These are phyloP conservation scores for Clanis bilineata DNA, from an alignment of 2,888 invertebrate genomes.

Conservation along the genomic window DNA sequence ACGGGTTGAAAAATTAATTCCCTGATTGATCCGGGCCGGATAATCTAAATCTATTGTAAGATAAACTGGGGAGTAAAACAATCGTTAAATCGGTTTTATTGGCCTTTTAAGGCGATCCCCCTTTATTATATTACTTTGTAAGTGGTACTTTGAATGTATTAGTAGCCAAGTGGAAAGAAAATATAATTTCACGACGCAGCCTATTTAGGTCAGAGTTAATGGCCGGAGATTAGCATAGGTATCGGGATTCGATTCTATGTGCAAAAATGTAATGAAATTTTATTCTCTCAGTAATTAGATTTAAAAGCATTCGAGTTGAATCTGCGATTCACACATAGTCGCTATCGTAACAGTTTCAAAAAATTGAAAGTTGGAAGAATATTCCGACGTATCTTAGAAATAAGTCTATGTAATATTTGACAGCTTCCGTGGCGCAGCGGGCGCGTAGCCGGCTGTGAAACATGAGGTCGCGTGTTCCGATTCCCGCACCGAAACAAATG, in stretches of 20 bases:
- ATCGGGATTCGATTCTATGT: neutral
- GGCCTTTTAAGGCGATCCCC: slow-evolving; percentile 4
- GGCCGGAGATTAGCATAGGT: neutral
- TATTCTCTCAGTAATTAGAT: neutral
- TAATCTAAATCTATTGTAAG: slow-evolving; percentile 9
- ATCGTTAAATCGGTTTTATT: slow-evolving; percentile 10
- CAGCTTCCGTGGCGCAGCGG: too few species aligned
- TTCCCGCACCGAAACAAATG: too few species aligned
- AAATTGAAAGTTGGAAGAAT: too few species aligned
- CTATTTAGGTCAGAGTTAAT: slow-evolving; percentile 1
- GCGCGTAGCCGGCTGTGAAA: too few species aligned
- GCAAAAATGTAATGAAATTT: too few species aligned
- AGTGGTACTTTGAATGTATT: slow-evolving; percentile 11
- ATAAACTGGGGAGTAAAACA: slow-evolving; percentile 11
- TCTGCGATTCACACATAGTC: neutral
- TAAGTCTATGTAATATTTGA: too few species aligned
- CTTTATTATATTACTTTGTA: slow-evolving; percentile 10
- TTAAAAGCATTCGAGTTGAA: neutral
- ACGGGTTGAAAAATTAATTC: neutral
- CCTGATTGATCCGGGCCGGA: neutral
- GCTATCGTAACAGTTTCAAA: neutral
- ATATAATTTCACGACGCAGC: slow-evolving; percentile 8
- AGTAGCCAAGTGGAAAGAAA: neutral
- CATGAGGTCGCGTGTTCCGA: too few species aligned
- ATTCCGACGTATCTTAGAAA: too few species aligned